These are phyloP conservation scores for Pelagia noctiluca DNA, from an alignment of 30 jellyfish, hydroid and myxozoan species.

Conservation along the genomic window DNA sequence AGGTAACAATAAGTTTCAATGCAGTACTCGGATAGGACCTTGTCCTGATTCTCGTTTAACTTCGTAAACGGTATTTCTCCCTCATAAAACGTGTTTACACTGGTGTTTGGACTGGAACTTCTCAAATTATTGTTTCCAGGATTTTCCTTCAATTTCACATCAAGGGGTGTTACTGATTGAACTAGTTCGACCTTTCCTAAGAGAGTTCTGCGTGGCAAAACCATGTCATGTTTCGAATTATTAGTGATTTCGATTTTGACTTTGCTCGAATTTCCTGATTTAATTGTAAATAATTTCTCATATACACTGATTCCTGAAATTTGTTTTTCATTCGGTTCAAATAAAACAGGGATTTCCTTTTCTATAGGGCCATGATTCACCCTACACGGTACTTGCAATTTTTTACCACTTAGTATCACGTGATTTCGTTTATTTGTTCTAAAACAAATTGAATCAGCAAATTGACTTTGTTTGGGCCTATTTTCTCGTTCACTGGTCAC, in stretches of 20 bases:
- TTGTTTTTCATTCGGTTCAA: slow-evolving; percentile 18
- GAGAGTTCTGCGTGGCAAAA: slow-evolving; percentile 3
- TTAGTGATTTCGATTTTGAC: slow-evolving; percentile 18
- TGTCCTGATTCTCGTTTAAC: slow-evolving; percentile 1
- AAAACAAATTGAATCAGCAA: slow-evolving; percentile 5
- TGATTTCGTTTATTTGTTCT: slow-evolving; percentile 1
- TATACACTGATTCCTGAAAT: slow-evolving; percentile 11
- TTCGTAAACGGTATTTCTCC: slow-evolving; percentile 41
- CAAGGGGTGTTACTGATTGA: slow-evolving; percentile 39
- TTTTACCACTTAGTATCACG: background rate
- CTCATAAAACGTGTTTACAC: background rate
- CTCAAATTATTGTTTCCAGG: slow-evolving; percentile 4
- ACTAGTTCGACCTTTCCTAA: slow-evolving; percentile 27
- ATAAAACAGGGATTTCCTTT: slow-evolving; percentile 14
- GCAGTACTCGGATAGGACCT: slow-evolving; percentile 7
- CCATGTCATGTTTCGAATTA: background rate
- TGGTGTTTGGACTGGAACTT: slow-evolving; percentile 6
- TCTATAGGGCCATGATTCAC: slow-evolving; percentile 23
- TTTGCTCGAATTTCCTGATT: slow-evolving; percentile 44
- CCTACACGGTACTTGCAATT: slow-evolving; percentile 18
- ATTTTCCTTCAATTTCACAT: slow-evolving; percentile 26
- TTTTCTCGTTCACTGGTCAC: slow-evolving; percentile 13
- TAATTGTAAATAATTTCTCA: slow-evolving; percentile 19
- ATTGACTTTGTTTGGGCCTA: slow-evolving; percentile 15
- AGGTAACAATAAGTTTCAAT: no score